Conservation (phyloP, 1,140 invertebrate species). For the Parapsyche elsis region DNA sequence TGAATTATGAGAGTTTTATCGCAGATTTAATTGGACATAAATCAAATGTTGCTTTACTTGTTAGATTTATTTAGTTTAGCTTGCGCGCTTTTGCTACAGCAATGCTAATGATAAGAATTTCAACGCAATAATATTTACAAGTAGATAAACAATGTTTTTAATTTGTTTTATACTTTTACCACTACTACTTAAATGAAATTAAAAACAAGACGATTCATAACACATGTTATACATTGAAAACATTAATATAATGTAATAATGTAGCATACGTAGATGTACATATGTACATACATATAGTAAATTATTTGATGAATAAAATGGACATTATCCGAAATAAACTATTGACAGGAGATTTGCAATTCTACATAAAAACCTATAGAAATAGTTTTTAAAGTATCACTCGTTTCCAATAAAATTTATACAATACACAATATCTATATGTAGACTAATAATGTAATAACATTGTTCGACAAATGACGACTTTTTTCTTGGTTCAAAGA, state of each 20-base stretch:
- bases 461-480: too few species aligned
- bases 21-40: constrained; percentile 27
- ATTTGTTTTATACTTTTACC: neutral
- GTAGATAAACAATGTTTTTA: neutral
- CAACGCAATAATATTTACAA: neutral
- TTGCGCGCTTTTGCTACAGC: neutral
- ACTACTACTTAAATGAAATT: neutral
- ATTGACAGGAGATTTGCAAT: too few species aligned
- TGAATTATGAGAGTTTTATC: constrained; percentile 24
- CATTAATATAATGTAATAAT: too few species aligned
- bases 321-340: too few species aligned
- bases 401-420: too few species aligned
- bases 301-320: too few species aligned
- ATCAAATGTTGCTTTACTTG: neutral
- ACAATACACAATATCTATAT: too few species aligned
- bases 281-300: neutral
- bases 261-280: neutral
- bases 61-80: neutral
- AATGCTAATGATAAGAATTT: neutral
- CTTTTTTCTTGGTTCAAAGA: too few species aligned
- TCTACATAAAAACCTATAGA: too few species aligned
- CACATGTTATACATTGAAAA: neutral
- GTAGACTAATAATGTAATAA: too few species aligned
- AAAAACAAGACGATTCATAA: neutral
- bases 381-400: too few species aligned